Percentiles rank a stretch among this genome's conserved stretches.
phyloP scores from a whole-genome alignment of 2,797 vertebrate genomes.

The Sebastes elongatus region DNA sequence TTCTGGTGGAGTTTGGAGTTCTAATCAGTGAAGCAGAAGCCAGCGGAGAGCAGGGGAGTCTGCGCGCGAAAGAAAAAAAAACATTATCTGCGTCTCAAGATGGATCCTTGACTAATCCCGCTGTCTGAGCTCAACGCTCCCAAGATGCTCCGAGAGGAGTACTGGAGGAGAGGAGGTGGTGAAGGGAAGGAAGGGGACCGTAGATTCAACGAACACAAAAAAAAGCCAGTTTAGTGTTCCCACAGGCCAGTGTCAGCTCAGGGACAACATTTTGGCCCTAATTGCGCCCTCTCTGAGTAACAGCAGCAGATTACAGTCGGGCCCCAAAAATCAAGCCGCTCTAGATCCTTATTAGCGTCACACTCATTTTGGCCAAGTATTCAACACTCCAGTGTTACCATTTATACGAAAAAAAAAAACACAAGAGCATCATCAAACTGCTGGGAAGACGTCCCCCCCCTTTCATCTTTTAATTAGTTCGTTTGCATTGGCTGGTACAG shows the following conservation, averaged over 20 bases:
- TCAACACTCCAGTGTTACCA: conserved; percentile 50
- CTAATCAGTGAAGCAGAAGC: conserved; percentile 77
- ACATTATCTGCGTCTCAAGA: conserved; percentile 85
- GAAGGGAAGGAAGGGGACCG: conserved; percentile 34
- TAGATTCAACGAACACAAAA: conserved; percentile 32
- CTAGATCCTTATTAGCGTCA: conserved; percentile 60
- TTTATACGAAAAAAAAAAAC: conserved; percentile 26
- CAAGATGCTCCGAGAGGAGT: conserved; percentile 77
- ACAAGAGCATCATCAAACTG: conserved; percentile 55
- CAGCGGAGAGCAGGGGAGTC: conserved; percentile 76
- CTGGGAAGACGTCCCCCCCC: conserved; percentile 55
- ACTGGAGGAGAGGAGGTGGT: conserved; percentile 65
- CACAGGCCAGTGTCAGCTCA: conserved; percentile 58
- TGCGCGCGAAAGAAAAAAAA: conserved; percentile 79
- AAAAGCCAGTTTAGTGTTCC: conserved; percentile 52
- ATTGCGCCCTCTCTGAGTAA: conserved; percentile 38
- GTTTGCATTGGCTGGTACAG: conserved; percentile 75
- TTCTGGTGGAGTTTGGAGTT: conserved; percentile 76
- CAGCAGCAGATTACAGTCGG: conserved; percentile 43
- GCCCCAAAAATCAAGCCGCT: conserved; percentile 31
- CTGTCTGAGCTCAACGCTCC: conserved; percentile 80
- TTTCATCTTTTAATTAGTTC: conserved; percentile 82
- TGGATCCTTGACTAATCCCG: conserved; percentile 85
- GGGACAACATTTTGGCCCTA: conserved; percentile 57
- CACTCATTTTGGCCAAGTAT: conserved; percentile 55